These are phyloP conservation scores for Tachycineta bicolor DNA, from an alignment of 2,113 vertebrate genomes.

Conservation along the genomic window DNA sequence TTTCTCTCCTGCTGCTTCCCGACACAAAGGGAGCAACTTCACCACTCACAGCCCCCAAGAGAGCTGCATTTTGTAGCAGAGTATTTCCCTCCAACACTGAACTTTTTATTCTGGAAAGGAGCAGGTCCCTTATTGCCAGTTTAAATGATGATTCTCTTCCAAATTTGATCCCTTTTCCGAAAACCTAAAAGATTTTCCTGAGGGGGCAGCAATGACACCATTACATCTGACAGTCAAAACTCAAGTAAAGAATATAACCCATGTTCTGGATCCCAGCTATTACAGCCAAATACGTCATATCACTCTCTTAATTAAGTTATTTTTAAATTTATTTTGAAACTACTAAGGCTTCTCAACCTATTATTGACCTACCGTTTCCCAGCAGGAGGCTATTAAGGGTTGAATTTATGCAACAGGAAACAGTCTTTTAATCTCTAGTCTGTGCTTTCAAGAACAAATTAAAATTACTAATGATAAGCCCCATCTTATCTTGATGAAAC, in stretches of 20 bases:
- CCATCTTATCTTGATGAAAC: neutral
- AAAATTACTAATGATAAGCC: neutral
- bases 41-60: rapidly evolving
- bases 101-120: neutral
- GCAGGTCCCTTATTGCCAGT: neutral
- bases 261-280: neutral
- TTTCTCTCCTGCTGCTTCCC: neutral
- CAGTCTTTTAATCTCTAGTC: neutral
- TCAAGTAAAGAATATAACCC: neutral
- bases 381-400: neutral
- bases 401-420: neutral
- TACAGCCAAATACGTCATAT: rapidly evolving
- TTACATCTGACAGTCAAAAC: neutral
- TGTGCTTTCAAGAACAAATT: neutral
- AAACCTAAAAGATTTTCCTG: neutral
- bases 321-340: neutral
- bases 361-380: neutral
- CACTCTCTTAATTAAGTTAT: neutral
- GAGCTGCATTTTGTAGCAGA: neutral
- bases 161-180: neutral
- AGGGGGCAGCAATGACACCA: neutral
- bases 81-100: rapidly evolving
- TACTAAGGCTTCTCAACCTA: neutral
- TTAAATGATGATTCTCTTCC: neutral
- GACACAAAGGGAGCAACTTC: neutral